Evolutionary conservation across 2,888 invertebrate species (phyloP).

Genomic region (Sicus ferrugineus): DNA sequence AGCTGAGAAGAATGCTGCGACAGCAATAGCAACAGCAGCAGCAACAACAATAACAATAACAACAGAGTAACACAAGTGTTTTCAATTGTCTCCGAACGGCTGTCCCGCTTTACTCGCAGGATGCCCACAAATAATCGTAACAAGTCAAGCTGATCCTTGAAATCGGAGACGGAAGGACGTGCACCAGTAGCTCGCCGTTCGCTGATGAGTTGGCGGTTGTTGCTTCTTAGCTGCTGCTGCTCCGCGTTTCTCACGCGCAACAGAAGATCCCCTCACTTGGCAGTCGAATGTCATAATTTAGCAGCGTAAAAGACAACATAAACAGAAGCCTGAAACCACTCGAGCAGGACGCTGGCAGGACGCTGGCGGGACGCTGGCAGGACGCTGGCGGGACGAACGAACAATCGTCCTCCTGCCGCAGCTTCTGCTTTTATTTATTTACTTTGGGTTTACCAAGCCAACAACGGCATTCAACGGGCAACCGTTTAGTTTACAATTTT

Average conservation of each 20-base stretch:
- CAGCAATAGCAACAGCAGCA: conserved; percentile 14
- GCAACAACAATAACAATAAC: conserved; percentile 2
- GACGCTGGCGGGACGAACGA: background rate
- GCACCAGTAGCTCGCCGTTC: background rate
- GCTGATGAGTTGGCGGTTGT: background rate
- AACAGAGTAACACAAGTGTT: background rate
- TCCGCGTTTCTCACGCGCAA: background rate
- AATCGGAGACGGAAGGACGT: background rate
- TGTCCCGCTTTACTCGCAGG: too few relatives aligned
- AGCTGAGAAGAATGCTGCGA: background rate
- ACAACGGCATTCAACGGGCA: background rate
- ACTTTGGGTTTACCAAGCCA: background rate
- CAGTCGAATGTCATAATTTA: background rate
- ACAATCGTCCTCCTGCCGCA: background rate
- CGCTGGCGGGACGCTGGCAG: too few relatives aligned
- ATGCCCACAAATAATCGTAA: background rate
- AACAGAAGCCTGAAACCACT: background rate
- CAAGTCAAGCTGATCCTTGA: background rate
- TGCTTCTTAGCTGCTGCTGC: background rate
- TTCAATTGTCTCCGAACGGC: background rate
- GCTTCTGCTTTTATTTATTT: too few relatives aligned
- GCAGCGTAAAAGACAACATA: background rate
- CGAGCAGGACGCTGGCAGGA: background rate
- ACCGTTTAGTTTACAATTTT: background rate
- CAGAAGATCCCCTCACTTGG: background rate